Evolutionary conservation across 2,888 invertebrate genomes (phyloP).

Genomic region (Tyria jacobaeae): DNA sequence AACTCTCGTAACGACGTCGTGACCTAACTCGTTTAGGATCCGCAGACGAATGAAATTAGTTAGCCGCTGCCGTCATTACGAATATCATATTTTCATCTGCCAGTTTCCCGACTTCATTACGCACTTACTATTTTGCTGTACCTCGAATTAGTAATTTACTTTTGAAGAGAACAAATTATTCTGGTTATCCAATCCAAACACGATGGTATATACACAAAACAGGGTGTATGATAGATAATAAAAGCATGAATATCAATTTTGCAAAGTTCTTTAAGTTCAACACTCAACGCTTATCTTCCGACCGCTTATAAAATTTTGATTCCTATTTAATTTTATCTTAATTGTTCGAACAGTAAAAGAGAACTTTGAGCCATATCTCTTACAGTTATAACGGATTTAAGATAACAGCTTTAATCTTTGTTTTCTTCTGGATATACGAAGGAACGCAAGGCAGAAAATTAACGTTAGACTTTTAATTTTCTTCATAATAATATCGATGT

Average conservation of each 20-base stretch:
- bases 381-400: conserved; percentile 61
- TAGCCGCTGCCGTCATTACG: conserved; percentile 77
- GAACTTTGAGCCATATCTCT: conserved; percentile 74
- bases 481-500: conserved; percentile 52
- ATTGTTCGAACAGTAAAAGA: conserved; percentile 77
- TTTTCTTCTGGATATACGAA: conserved; percentile 27
- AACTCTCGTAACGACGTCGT: conserved; percentile 63
- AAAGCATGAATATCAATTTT: conserved; percentile 59
- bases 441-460: conserved; percentile 19
- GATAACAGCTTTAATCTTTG: conserved; percentile 54
- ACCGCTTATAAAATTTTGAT: conserved; percentile 84
- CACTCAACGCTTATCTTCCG: conserved; percentile 81
- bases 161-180: background rate
- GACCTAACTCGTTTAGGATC: conserved; percentile 79
- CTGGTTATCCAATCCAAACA: conserved; percentile 26
- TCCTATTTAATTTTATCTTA: conserved; percentile 83
- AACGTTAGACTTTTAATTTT: conserved; percentile 39
- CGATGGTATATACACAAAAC: background rate
- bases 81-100: conserved; percentile 82
- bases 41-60: conserved; percentile 82
- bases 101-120: conserved; percentile 63
- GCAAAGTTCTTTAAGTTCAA: conserved; percentile 76
- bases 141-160: conserved; percentile 18
- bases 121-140: conserved; percentile 29
- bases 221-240: conserved; percentile 32